Evolutionary conservation across 1,140 invertebrate genomes (phyloP).

Genomic region (Batillaria attramentaria): DNA sequence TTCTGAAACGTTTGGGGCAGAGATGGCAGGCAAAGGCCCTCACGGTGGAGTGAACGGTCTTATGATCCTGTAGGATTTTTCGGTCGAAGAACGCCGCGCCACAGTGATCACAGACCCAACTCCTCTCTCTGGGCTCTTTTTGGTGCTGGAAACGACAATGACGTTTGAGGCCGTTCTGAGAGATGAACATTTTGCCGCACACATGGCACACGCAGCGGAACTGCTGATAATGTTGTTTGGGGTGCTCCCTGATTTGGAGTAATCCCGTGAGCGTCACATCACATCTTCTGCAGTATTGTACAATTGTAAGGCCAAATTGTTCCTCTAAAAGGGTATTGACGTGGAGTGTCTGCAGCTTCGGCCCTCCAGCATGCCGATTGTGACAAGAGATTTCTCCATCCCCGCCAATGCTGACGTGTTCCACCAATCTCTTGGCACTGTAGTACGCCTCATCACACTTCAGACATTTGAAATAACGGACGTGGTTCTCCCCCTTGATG

Average conservation of each 20-base stretch:
- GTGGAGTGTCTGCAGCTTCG: background rate
- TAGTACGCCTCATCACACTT: background rate
- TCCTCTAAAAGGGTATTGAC: background rate
- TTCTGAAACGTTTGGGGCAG: slow-evolving; percentile 24
- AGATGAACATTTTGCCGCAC: background rate
- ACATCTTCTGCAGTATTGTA: background rate
- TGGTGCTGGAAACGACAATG: background rate
- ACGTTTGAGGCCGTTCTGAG: too few species aligned
- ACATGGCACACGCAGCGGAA: background rate
- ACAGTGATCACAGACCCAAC: slow-evolving; percentile 16
- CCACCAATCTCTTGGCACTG: background rate
- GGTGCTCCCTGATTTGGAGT: too few species aligned
- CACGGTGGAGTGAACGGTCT: slow-evolving; percentile 6
- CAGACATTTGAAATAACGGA: background rate
- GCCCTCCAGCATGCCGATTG: background rate
- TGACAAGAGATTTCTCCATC: background rate
- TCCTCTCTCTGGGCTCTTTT: background rate
- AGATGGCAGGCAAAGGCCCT: slow-evolving; percentile 1
- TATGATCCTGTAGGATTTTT: background rate
- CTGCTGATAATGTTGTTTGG: too few species aligned
- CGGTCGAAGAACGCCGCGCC: background rate
- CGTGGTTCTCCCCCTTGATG: background rate
- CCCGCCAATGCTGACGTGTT: background rate
- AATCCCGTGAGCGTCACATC: background rate
- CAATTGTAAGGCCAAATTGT: too few species aligned